phyloP scores from a whole-genome alignment of 1,140 invertebrate species.

The Pararge aegeria region DNA sequence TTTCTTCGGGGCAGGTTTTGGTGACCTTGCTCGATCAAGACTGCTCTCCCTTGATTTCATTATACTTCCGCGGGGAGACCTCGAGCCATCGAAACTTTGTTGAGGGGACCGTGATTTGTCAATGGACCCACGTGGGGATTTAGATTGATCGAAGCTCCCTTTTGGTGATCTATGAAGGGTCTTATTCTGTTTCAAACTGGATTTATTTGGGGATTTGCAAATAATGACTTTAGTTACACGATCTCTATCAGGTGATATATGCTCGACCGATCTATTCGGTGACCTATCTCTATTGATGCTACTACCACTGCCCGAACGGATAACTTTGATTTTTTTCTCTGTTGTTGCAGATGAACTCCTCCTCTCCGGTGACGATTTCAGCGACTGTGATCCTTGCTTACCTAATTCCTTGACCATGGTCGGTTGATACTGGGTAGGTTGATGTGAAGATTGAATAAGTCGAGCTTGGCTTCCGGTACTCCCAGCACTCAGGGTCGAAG shows the following conservation, averaged over 20 bases:
- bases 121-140: conserved; percentile 65
- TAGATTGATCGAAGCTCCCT: conserved; percentile 68
- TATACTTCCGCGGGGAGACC: conserved; percentile 66
- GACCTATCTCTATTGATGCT: conserved; percentile 73
- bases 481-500: conserved; percentile 95
- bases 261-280: conserved; percentile 53
- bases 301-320: conserved; percentile 72
- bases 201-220: conserved; percentile 78
- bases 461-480: conserved; percentile 96
- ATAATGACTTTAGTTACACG: conserved; percentile 77
- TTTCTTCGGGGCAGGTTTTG: conserved; percentile 73
- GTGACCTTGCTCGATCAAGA: conserved; percentile 66
- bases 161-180: conserved; percentile 65
- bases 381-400: conserved; percentile 82
- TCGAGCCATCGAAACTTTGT: conserved; percentile 69
- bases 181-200: conserved; percentile 69
- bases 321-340: conserved; percentile 70
- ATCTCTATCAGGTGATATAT: conserved; percentile 61
- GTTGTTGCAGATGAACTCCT: conserved; percentile 46
- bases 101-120: conserved; percentile 72
- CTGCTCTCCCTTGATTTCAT: conserved; percentile 73
- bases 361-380: conserved; percentile 72
- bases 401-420: conserved; percentile 91
- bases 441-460: conserved; percentile 95
- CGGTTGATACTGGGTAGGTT: conserved; percentile 93